Evolutionary conservation across 2,113 vertebrate genomes (phyloP).

Genomic region (Pelodiscus sinensis): DNA sequence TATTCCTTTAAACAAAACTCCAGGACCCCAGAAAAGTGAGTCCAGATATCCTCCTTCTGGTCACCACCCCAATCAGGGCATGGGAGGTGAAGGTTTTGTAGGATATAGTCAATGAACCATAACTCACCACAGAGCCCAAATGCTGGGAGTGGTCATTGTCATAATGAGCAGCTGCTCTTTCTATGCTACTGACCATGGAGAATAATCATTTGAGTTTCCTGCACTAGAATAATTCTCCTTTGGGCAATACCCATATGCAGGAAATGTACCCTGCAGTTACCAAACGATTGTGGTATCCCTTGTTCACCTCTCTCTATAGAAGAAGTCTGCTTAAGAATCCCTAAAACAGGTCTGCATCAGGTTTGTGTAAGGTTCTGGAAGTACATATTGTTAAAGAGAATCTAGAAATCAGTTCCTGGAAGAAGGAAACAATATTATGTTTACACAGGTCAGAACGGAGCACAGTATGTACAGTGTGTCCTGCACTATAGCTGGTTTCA

Average conservation of each 20-base stretch:
- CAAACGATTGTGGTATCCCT: background rate
- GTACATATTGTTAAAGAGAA: slow-evolving; percentile 28
- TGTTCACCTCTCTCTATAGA: background rate
- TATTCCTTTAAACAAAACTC: background rate
- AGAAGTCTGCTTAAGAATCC: slow-evolving; percentile 33
- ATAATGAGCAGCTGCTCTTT: slow-evolving; percentile 25
- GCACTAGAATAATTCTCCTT: background rate
- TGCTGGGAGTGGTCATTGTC: slow-evolving; percentile 15
- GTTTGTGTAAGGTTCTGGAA: background rate
- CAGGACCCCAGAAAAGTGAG: background rate
- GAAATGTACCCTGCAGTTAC: slow-evolving; percentile 37
- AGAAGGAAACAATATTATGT: slow-evolving; percentile 59
- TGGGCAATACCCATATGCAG: background rate
- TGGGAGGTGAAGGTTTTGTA: background rate
- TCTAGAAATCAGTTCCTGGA: background rate
- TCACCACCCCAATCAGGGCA: background rate
- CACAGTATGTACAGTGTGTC: rapidly evolving
- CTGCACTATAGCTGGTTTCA: slow-evolving; percentile 27
- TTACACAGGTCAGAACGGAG: slow-evolving; percentile 46
- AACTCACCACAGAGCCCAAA: background rate
- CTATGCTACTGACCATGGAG: slow-evolving; percentile 18
- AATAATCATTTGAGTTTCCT: slow-evolving; percentile 13
- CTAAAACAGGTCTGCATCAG: background rate
- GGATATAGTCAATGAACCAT: background rate
- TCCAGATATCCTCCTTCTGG: background rate